Conservation (phyloP, 2,113 vertebrate genomes). For the Coturnix japonica region DNA sequence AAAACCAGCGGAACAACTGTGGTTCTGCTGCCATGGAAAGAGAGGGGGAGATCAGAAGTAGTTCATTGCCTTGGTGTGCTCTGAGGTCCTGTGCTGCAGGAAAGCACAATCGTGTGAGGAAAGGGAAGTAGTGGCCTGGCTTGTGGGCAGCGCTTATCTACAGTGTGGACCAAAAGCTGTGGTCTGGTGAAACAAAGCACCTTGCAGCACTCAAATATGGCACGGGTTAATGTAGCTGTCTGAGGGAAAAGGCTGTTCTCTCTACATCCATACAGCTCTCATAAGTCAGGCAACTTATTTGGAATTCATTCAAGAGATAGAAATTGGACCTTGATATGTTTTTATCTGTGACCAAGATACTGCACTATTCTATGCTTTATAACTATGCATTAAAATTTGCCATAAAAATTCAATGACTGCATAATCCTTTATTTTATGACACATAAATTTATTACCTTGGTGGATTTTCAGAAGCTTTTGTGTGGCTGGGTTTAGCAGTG, state of each 20-base stretch:
- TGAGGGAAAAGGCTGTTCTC: not conserved
- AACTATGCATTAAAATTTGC: not conserved
- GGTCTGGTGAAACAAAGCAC: no score
- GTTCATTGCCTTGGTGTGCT: not conserved
- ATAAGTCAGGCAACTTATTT: not conserved
- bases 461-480: not conserved
- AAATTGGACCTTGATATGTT: not conserved
- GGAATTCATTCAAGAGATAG: not conserved
- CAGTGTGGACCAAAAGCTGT: not conserved
- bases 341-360: not conserved
- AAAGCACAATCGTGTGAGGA: rapidly evolving
- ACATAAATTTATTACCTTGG: not conserved
- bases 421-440: not conserved
- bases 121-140: not conserved
- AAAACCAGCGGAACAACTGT: not conserved
- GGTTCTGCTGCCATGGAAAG: not conserved
- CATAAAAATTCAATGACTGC: not conserved
- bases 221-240: not conserved
- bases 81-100: not conserved
- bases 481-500: not conserved
- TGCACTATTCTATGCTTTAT: not conserved
- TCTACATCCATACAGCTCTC: not conserved
- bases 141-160: rapidly evolving
- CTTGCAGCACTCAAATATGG: not conserved
- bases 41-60: not conserved